Evolutionary conservation across 2,888 invertebrate genomes (phyloP).

Genomic region (Pinctada fucata): DNA sequence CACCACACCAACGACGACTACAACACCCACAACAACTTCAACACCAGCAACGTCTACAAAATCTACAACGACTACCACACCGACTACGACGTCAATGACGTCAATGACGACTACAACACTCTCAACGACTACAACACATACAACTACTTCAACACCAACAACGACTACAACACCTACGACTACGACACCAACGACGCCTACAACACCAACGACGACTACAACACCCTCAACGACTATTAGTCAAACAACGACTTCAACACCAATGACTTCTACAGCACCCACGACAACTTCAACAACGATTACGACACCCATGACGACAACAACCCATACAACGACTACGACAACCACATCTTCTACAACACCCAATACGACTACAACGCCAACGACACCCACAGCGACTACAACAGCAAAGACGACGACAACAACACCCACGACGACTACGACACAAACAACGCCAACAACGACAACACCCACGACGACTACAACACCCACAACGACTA

Average conservation of each 20-base stretch:
- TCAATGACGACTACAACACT: no score
- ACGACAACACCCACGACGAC: conserved; percentile 8
- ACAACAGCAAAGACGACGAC: no score
- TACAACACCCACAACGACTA: conserved; percentile 13
- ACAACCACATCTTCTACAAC: conserved; percentile 16
- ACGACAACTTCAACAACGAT: neutral
- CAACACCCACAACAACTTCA: conserved; percentile 13
- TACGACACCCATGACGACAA: conserved; percentile 10
- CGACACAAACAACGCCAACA: conserved; percentile 1
- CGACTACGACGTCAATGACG: no score
- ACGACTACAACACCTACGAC: no score
- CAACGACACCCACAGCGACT: no score
- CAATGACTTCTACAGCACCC: no score
- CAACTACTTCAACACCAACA: no score
- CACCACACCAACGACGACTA: neutral
- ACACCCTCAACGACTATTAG: no score
- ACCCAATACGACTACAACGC: conserved; percentile 1
- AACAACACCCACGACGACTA: conserved; percentile 2
- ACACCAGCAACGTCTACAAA: conserved; percentile 10
- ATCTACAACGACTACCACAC: neutral
- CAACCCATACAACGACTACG: conserved; percentile 12
- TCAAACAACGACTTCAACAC: no score
- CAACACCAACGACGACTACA: no score
- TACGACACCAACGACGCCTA: no score
- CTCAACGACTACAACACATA: no score